Evolutionary conservation across 2,888 invertebrate species (phyloP).

Genomic region (Harpalus rufipes): DNA sequence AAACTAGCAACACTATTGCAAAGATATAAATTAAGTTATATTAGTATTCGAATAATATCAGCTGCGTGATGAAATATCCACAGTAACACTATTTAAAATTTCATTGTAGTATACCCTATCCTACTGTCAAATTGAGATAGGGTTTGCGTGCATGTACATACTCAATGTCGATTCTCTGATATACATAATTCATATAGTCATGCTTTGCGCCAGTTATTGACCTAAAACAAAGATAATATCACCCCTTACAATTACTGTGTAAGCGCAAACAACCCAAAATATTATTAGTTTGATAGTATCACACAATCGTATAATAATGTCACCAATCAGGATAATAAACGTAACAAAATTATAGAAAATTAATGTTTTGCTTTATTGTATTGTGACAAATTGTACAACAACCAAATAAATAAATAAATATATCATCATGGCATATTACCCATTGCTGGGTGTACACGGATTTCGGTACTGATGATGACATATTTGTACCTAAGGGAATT

Average conservation of each 20-base stretch:
- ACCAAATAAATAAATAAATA: background rate
- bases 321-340: background rate
- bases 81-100: background rate
- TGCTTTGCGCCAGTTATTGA: constrained; percentile 22
- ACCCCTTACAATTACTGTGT: background rate
- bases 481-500: no score
- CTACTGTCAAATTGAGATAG: background rate
- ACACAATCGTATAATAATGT: background rate
- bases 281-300: background rate
- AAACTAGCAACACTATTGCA: no score
- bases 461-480: no score
- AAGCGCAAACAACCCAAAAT: background rate
- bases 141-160: constrained; percentile 11
- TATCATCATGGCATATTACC: background rate
- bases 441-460: no score
- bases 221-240: constrained; percentile 19
- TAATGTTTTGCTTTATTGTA: background rate
- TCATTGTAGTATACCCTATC: background rate
- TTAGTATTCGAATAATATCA: background rate
- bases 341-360: background rate
- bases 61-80: background rate
- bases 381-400: background rate
- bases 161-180: background rate
- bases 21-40: background rate
- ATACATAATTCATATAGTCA: constrained; percentile 24